These are phyloP conservation scores for Heterocephalus glaber DNA, from an alignment of 2,113 vertebrate genomes.

Conservation along the genomic window DNA sequence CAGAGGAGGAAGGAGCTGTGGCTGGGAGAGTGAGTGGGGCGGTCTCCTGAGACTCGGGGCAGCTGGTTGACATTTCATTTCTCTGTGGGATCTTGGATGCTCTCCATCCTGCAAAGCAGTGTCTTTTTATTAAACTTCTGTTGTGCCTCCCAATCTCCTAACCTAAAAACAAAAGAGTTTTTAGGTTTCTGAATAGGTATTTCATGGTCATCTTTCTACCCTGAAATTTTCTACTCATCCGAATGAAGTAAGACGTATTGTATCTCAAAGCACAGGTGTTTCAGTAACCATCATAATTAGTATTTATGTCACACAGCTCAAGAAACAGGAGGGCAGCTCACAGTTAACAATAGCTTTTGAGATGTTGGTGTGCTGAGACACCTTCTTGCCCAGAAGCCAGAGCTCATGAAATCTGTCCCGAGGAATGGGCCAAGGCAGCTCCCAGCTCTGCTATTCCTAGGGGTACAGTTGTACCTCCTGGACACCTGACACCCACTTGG, in stretches of 20 bases:
- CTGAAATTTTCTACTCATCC: conserved; percentile 76
- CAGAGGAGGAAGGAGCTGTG: neutral
- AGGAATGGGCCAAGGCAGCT: neutral
- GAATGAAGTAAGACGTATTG: conserved; percentile 48
- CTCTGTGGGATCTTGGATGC: conserved; percentile 64
- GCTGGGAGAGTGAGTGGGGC: neutral
- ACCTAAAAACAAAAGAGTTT: too few species aligned
- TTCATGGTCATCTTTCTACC: conserved; percentile 56
- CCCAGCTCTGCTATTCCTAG: neutral
- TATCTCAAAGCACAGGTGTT: conserved; percentile 66
- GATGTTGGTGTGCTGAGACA: conserved; percentile 15
- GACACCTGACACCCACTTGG: neutral
- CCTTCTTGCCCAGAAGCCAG: conserved; percentile 51
- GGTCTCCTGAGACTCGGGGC: neutral
- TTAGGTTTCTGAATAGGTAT: conserved; percentile 50
- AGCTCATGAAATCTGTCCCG: neutral
- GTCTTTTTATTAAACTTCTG: conserved; percentile 25
- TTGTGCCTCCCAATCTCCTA: neutral
- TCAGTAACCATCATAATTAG: conserved; percentile 48
- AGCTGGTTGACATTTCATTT: conserved; percentile 41
- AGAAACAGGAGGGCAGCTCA: neutral
- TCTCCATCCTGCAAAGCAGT: neutral
- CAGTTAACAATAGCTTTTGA: conserved; percentile 66
- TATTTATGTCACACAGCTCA: conserved; percentile 55
- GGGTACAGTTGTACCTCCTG: accelerated